Evolutionary conservation across 2,888 invertebrate genomes (phyloP).

Genomic region (Cecidostiba fungosa): DNA sequence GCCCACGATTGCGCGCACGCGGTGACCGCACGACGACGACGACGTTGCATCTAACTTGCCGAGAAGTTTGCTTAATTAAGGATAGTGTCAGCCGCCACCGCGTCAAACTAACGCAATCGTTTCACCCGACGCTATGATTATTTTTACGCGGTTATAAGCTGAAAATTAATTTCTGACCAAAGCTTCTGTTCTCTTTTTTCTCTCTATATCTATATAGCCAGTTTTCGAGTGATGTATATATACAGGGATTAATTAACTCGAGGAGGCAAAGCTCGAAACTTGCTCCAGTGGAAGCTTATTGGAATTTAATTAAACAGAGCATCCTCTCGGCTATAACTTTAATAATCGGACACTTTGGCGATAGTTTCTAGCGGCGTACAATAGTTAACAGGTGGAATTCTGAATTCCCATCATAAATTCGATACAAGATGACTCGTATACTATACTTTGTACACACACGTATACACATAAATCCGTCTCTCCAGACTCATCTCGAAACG

Average conservation of each 20-base stretch:
- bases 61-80: constrained; percentile 68
- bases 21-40: constrained; percentile 4
- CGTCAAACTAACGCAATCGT: not conserved
- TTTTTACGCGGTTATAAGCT: not conserved
- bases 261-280: constrained; percentile 13
- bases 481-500: not conserved
- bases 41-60: constrained; percentile 59
- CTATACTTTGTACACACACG: no score
- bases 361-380: not conserved
- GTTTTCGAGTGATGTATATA: not conserved
- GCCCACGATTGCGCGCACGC: constrained; percentile 15
- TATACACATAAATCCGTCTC: constrained; percentile 23
- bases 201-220: no score
- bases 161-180: no score
- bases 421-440: not conserved
- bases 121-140: not conserved
- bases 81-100: constrained; percentile 53
- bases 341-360: constrained; percentile 9
- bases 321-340: not conserved
- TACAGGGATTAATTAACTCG: constrained; percentile 9
- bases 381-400: constrained; percentile 16
- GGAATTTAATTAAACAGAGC: constrained; percentile 18
- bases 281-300: not conserved
- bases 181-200: no score
- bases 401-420: constrained; percentile 1